Percentiles rank a stretch among this genome's conserved stretches.
phyloP scores from a whole-genome alignment of 2,113 vertebrate genomes.

The Silurus asotus region DNA sequence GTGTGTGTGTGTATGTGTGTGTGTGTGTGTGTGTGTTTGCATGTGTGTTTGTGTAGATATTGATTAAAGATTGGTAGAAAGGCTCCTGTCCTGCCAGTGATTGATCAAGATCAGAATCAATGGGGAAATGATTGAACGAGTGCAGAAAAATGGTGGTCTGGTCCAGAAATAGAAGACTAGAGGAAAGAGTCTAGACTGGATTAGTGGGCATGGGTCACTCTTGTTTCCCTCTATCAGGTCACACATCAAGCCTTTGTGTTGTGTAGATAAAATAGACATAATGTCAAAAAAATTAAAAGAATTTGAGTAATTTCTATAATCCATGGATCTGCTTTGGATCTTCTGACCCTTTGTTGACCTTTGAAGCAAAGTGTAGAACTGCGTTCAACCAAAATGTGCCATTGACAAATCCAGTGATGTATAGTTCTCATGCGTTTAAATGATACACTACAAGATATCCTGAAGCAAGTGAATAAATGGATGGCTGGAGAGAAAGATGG shows the following conservation, averaged over 20 bases:
- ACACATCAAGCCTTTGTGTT: conserved; percentile 23
- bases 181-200: conserved; percentile 53
- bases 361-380: neutral
- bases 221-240: conserved; percentile 20
- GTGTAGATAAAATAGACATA: neutral
- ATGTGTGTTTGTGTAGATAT: conserved; percentile 34
- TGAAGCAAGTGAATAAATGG: conserved; percentile 32
- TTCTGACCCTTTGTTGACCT: conserved; percentile 35
- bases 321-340: neutral
- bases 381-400: conserved; percentile 29
- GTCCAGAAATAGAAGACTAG: conserved; percentile 67
- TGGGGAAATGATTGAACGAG: conserved; percentile 67
- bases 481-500: conserved; percentile 28
- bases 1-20: conserved; percentile 34
- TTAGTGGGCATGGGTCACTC: conserved; percentile 39
- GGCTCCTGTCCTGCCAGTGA: conserved; percentile 66
- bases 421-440: conserved; percentile 33
- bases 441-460: conserved; percentile 44
- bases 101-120: conserved; percentile 71
- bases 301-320: too few relatives aligned
- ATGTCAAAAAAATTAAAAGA: neutral
- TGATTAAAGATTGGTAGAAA: conserved; percentile 65
- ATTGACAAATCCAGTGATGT: conserved; percentile 45
- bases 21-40: conserved; percentile 39
- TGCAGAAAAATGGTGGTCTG: conserved; percentile 29